Base-by-base conservation (phyloP, 2,113 vertebrate species). In the Crotalus horridus region DNA sequence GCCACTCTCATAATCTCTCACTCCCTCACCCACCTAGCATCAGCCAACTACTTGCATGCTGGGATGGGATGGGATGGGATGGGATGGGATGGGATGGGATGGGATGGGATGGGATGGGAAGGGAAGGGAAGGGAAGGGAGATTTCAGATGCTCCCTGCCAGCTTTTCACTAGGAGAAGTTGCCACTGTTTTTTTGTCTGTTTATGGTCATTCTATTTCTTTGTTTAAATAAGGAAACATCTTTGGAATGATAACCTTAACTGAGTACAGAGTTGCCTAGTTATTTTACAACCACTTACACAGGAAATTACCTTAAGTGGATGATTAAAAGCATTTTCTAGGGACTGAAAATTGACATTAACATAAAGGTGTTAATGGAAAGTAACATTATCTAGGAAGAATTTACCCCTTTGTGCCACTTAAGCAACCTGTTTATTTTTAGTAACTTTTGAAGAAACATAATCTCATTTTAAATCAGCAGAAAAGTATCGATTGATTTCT, bases 281-380 rank as follows among this genome's bases (percentile, higher is more conserved):
- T 59, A 43, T 64, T 64, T n/a, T 90, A 64, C 29, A 90, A 59
- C 24, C 46, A 64, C 58, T 69, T 90, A 51, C 15, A 69, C 46
- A 69, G 20, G 26, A 24, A 69, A 53, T 89, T 7, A 54, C 54
- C 15, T 64, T 90, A 69, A 90, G n/a, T 90, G 46, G 46, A 29
- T 89, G 64, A 53, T 91, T 85, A 91, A 85, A 55, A 81, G 48
- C 89, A 90, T 90, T 81, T 64, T 90, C 48, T 74, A 17, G n/a
- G 69, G n/a, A 43, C 13, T n/a, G 2, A 81, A 81, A 69, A 85
- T 91, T 55, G 81, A 91, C 56, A 39, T 51, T 55, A 90, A 90
- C 39, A 51, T 55, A 74, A 85, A 15, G 39, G 17, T 85, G 64
- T 91, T 85, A 55, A 91, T 55, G 48, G 54, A 91, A 91, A 43